Evolutionary conservation across 2,888 invertebrate species (phyloP).

Genomic region (Mimas tiliae): DNA sequence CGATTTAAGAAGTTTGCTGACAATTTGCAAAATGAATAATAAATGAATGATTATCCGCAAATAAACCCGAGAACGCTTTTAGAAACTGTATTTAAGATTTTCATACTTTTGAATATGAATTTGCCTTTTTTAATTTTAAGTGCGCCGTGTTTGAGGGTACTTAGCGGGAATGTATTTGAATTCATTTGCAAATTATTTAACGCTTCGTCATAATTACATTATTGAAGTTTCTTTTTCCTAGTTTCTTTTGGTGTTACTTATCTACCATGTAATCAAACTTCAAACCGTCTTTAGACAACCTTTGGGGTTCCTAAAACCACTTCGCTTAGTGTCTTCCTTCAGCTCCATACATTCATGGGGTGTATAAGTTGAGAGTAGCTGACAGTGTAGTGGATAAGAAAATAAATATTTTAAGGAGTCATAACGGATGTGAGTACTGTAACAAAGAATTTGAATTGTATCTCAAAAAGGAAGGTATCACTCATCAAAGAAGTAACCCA

Average conservation of each 20-base stretch:
- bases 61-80: slow-evolving; percentile 56
- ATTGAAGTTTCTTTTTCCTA: neutral
- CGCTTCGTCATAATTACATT: slow-evolving; percentile 5
- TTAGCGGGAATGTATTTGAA: slow-evolving; percentile 14
- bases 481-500: too few relatives aligned
- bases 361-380: too few relatives aligned
- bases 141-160: slow-evolving; percentile 10
- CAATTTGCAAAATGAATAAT: slow-evolving; percentile 79
- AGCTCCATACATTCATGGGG: too few relatives aligned
- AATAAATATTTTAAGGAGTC: too few relatives aligned
- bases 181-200: slow-evolving; percentile 22
- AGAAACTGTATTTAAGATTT: slow-evolving; percentile 32
- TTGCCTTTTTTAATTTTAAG: slow-evolving; percentile 24
- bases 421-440: too few relatives aligned
- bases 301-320: neutral
- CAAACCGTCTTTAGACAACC: too few relatives aligned
- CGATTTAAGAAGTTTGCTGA: slow-evolving; percentile 68
- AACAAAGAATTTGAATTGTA: too few relatives aligned
- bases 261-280: too few relatives aligned
- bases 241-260: neutral
- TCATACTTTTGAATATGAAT: slow-evolving; percentile 28
- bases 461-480: too few relatives aligned
- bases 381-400: too few relatives aligned
- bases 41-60: slow-evolving; percentile 63
- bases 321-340: too few relatives aligned